phyloP scores from a whole-genome alignment of 2,113 vertebrate genomes.

The Platysternon megacephalum region DNA sequence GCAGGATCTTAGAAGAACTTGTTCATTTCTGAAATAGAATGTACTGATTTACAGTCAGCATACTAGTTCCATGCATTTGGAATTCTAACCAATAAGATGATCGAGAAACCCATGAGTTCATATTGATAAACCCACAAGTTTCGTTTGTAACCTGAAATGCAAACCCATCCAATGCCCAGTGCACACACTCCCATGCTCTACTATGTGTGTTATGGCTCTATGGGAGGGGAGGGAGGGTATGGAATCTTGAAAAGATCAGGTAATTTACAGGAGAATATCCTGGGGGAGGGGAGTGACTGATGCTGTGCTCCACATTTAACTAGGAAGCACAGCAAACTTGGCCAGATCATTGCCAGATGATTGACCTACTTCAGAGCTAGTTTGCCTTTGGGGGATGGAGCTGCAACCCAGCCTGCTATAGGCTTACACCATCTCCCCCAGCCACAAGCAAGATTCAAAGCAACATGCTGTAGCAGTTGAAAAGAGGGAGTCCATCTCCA shows the following conservation, averaged over 20 bases:
- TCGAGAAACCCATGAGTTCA: background rate
- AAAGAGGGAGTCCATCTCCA: background rate
- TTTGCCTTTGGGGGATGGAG: background rate
- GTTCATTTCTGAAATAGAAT: fast-evolving
- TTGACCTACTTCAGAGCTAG: background rate
- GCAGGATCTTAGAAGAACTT: background rate
- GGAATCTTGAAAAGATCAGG: background rate
- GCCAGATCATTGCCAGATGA: background rate
- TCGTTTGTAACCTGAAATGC: background rate
- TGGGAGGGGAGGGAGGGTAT: background rate
- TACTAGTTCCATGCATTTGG: background rate
- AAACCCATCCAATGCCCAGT: background rate
- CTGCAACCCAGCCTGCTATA: background rate
- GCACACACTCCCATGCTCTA: background rate
- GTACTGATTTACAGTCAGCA: background rate
- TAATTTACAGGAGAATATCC: too few relatives aligned
- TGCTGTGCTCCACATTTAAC: background rate
- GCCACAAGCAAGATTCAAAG: background rate
- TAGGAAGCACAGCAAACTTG: background rate
- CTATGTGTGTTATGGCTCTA: background rate
- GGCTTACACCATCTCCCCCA: background rate
- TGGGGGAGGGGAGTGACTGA: background rate
- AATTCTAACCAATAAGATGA: background rate
- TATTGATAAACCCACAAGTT: background rate
- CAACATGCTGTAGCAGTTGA: background rate